Evolutionary conservation across 2,113 vertebrate genomes (phyloP), one percentile per base, ranked within the genome.

Genomic region (Alaudala cheleensis): DNA sequence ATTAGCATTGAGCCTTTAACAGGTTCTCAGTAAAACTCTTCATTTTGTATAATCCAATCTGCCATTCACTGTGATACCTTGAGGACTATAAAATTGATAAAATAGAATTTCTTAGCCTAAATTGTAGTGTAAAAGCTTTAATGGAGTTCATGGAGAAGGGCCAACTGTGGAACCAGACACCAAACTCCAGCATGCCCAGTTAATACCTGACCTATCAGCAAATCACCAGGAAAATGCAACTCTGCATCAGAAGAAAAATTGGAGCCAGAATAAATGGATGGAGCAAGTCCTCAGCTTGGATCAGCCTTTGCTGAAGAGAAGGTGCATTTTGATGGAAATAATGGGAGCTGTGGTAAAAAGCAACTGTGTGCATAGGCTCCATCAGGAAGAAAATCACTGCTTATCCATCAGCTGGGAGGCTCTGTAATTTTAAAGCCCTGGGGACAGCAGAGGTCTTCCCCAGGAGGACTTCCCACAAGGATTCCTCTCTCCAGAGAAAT

Each of bases 121-220:
- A 86, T 22, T 64, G 40, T 67, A 81, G 49, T 2, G 2, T 88
- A 83, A 94, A 92, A 86, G 85, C 71, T 62, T 44, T 95, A 96
- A 96, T 92, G 88, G 92, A 47, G 40, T 86, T 76, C 33, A 37
- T 88, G 90, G 90, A 97, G 80, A 84, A 74, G 18, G 80, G 92
- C 80, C 90, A 96, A 5, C 18, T 34, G 56, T 57, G 65, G 88
- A 84, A 81, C 7, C 25, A 81, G 44, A 65, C 3, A 2, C 82
- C 47, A 77, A 77, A 58, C 31, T 44, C 45, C 60, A 14, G 12
- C 1, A 8, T 18, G 50, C 34, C 33, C 6, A 3, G 50, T 69
- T 47, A 83, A 86, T 49, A 88, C 51, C 64, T 34, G 72, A 65
- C 79, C 40, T 71, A 33, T 37, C 65, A 72, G 88, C 1, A 12